Evolutionary conservation across 2,113 vertebrate genomes (phyloP), one percentile per base, ranked within the genome.

Genomic region (Hystrix cristata): DNA sequence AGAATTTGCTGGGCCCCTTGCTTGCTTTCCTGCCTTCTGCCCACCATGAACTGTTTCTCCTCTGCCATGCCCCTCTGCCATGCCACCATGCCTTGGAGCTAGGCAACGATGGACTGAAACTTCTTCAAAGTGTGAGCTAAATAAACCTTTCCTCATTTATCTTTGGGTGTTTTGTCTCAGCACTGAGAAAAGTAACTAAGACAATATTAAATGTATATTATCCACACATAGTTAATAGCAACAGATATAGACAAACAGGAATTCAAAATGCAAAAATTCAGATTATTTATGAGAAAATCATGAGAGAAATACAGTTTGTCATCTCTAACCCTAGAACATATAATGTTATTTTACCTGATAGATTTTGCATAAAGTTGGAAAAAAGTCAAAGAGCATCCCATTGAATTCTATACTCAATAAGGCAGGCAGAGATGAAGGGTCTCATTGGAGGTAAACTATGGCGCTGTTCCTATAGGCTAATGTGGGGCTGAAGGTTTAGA

Each of bases 261-360:
- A 53, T 7, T 14, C 43, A 38, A 53, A 91, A 83, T 53, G n/a
- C 48, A 92, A 29, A 46, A 5, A 34, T 38, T 60, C 25, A 51
- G 34, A 48, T 15, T 43, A 34, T 27, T 59, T 48, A 15, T 31
- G 55, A 80, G n/a, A 71, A 69, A n/a, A 1, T 43, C 10, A 60
- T 25, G 21, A 80, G 43, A 67, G 76, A 38, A 74, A 46, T 67
- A 8, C 2, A 18, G 29, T 15, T 74, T 79, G 48, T 79, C 12
- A 92, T 43, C 10, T 12, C 14, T 74, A 71, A 87, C 69, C 7
- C 21, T 55, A 86, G 38, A 74, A 1, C 6, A 53, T 51, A 4
- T n/a, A 10, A 7, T 62, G 67, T 0, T 0, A 78, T 78, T 79
- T 79, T 65, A 76, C 23, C 0, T 0, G 23, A 60, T 38, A 84